These are phyloP conservation scores for Aricia artaxerxes DNA, from an alignment of 2,888 invertebrate genomes.

Conservation along the genomic window DNA sequence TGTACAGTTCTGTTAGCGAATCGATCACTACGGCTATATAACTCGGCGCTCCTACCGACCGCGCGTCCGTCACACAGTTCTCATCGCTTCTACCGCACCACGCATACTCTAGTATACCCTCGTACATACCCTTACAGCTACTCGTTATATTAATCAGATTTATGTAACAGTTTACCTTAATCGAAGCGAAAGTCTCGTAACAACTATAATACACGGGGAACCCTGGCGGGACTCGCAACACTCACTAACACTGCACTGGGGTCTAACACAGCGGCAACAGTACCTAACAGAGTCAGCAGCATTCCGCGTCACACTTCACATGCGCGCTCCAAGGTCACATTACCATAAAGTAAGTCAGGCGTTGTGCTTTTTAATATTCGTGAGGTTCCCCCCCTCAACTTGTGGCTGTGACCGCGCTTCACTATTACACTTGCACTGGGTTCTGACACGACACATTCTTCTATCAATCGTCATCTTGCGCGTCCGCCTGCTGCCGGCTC, in stretches of 20 bases:
- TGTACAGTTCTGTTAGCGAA: slow-evolving; percentile 70
- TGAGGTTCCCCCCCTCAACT: too few species aligned
- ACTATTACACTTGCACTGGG: background rate
- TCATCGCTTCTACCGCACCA: slow-evolving; percentile 50
- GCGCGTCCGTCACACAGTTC: slow-evolving; percentile 23
- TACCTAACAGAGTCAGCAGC: slow-evolving; percentile 32
- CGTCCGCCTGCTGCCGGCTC: slow-evolving; percentile 46
- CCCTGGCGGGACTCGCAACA: background rate
- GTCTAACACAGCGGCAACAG: slow-evolving; percentile 37
- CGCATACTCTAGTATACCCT: slow-evolving; percentile 27
- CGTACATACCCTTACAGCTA: slow-evolving; percentile 60
- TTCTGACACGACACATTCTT: background rate
- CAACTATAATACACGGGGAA: slow-evolving; percentile 55
- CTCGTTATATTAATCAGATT: slow-evolving; percentile 75
- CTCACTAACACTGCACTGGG: slow-evolving; percentile 16
- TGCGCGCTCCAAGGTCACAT: too few species aligned
- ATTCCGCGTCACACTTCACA: slow-evolving; percentile 34
- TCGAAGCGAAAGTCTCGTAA: slow-evolving; percentile 70
- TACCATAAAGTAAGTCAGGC: too few species aligned
- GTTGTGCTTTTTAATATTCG: too few species aligned
- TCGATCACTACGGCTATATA: slow-evolving; percentile 68
- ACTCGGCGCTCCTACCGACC: slow-evolving; percentile 45
- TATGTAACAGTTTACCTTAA: slow-evolving; percentile 74
- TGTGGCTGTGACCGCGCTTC: too few species aligned
- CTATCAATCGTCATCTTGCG: slow-evolving; percentile 32